Percentiles rank a stretch among this genome's conserved stretches.
Conservation (phyloP, 1,140 invertebrate species). For the Lordiphosa collinella region DNA sequence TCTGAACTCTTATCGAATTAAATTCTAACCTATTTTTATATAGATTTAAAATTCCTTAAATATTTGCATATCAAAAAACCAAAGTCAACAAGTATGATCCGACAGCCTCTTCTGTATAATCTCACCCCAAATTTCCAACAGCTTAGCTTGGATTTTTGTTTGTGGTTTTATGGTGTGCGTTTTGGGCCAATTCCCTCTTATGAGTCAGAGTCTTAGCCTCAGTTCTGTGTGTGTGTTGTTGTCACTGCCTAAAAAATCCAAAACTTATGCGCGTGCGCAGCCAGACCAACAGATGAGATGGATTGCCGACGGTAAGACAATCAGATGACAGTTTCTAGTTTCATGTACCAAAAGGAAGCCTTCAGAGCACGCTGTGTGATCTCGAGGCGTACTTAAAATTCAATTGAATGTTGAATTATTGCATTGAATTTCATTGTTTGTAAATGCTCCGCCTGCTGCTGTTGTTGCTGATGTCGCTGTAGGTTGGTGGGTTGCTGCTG, state of each 20-base stretch:
- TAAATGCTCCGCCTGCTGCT: constrained; percentile 58
- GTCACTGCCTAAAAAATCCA: not conserved
- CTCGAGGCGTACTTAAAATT: constrained; percentile 73
- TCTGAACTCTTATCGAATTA: too few relatives aligned
- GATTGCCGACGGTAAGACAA: constrained; percentile 60
- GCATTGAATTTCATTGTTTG: constrained; percentile 79
- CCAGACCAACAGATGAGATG: constrained; percentile 41
- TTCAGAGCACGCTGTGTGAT: constrained; percentile 4
- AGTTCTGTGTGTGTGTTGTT: too few relatives aligned
- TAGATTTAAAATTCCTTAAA: not conserved
- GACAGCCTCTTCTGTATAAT: not conserved
- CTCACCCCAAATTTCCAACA: not conserved
- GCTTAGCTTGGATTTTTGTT: not conserved
- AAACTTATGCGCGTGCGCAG: constrained; percentile 52
- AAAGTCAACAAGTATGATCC: constrained; percentile 3
- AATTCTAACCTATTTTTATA: not conserved
- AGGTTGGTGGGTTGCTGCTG: too few relatives aligned
- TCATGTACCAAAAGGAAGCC: constrained; percentile 30
- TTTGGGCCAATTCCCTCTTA: constrained; percentile 62
- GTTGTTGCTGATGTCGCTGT: too few relatives aligned
- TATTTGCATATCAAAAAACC: constrained; percentile 4
- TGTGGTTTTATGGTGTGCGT: constrained; percentile 10
- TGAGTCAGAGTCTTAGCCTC: constrained; percentile 21
- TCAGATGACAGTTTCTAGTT: constrained; percentile 45
- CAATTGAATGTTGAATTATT: constrained; percentile 79